These are phyloP conservation scores for Agrypnus murinus DNA, from an alignment of 2,888 invertebrate species.

Conservation along the genomic window DNA sequence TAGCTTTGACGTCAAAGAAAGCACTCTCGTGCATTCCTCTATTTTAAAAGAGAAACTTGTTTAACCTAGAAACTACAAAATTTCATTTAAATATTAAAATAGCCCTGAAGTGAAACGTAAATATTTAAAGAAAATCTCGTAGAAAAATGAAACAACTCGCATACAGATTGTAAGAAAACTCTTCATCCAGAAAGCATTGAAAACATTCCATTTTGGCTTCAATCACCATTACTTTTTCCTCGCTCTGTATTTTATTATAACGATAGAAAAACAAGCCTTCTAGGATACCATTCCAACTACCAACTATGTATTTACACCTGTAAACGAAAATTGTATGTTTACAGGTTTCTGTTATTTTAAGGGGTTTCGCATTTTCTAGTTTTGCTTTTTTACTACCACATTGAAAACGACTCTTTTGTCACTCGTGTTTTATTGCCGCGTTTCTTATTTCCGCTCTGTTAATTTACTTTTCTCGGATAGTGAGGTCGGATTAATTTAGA, in stretches of 20 bases:
- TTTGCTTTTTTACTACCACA: slow-evolving; percentile 16
- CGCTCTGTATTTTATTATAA: not conserved
- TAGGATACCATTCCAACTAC: too few relatives aligned
- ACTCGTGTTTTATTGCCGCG: slow-evolving; percentile 27
- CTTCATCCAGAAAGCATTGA: too few relatives aligned
- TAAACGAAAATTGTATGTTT: slow-evolving; percentile 1
- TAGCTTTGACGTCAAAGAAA: slow-evolving; percentile 17
- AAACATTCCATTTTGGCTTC: not conserved
- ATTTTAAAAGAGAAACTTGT: slow-evolving; percentile 22
- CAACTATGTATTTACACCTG: not conserved
- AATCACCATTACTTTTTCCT: not conserved
- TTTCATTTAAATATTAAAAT: slow-evolving; percentile 34
- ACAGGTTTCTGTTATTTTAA: slow-evolving; percentile 4
- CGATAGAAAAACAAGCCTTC: slow-evolving; percentile 1
- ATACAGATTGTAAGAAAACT: not conserved
- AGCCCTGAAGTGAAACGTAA: slow-evolving; percentile 3
- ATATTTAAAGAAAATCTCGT: slow-evolving; percentile 16
- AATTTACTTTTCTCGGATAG: slow-evolving; percentile 36
- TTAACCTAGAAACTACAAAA: slow-evolving; percentile 28
- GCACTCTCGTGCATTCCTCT: not conserved
- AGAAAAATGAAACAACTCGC: not conserved
- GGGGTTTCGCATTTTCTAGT: slow-evolving; percentile 4
- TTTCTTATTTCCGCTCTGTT: slow-evolving; percentile 37
- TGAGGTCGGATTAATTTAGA: slow-evolving; percentile 38
- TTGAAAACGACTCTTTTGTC: slow-evolving; percentile 11